Evolutionary conservation across 2,113 vertebrate species (phyloP).

Genomic region (Phylloscopus trochiloides): DNA sequence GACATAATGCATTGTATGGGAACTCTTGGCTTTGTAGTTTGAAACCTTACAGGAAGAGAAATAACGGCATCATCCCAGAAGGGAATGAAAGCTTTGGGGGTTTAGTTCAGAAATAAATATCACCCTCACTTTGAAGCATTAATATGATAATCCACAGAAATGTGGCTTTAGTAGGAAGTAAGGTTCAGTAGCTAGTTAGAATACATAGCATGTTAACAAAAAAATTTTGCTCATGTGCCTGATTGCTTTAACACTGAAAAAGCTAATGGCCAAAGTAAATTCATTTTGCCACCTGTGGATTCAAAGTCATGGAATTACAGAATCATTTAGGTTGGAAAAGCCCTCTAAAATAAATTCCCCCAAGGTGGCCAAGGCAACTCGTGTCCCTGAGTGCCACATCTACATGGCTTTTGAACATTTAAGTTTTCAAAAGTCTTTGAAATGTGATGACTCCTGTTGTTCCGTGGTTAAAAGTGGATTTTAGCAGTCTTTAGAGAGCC

Average conservation of each 20-base stretch:
- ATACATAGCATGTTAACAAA: background rate
- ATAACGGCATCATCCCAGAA: background rate
- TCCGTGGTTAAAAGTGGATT: background rate
- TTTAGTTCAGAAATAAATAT: background rate
- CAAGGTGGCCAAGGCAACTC: background rate
- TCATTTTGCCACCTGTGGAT: background rate
- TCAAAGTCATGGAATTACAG: background rate
- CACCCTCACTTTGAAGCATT: background rate
- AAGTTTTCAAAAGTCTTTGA: background rate
- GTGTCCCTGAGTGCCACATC: background rate
- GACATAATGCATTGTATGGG: background rate
- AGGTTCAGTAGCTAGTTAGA: background rate
- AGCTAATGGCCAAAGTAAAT: background rate
- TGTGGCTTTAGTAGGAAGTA: background rate
- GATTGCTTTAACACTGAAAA: background rate
- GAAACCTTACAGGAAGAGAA: background rate
- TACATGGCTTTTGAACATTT: background rate
- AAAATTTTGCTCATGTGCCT: background rate
- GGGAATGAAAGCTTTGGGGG: background rate
- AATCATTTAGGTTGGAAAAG: rapidly evolving
- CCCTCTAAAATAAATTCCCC: background rate
- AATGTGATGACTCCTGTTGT: background rate
- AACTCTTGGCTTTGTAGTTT: background rate
- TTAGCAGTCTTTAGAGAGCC: background rate
- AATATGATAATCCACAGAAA: background rate